A percentile compares a stretch with the other conserved stretches of the same genome.
Conservation (phyloP, 2,888 invertebrate genomes). For the Priocnemis perturbator region DNA sequence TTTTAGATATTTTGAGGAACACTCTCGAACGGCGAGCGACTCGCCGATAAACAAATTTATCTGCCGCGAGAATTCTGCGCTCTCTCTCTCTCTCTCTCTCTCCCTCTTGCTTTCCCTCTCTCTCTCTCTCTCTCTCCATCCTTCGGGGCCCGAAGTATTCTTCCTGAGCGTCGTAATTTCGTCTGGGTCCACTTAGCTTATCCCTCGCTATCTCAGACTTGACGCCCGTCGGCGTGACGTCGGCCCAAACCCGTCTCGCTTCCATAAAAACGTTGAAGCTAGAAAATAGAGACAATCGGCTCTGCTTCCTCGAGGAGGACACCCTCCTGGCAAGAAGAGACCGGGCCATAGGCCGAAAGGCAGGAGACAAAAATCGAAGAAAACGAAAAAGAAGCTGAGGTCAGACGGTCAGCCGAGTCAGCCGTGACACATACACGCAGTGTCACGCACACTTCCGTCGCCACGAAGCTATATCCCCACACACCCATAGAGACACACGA, state of each 20-base stretch:
- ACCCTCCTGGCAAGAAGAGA: neutral
- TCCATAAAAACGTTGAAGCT: neutral
- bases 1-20: neutral
- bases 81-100: neutral
- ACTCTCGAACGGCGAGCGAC: slow-evolving; percentile 4
- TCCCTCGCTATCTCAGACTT: too few species aligned
- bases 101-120: too few species aligned
- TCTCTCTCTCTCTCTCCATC: too few species aligned
- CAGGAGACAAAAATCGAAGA: slow-evolving; percentile 24
- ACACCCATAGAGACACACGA: slow-evolving; percentile 21
- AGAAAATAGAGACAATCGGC: slow-evolving; percentile 18
- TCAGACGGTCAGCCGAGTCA: slow-evolving; percentile 41
- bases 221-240: too few species aligned
- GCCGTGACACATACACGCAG: slow-evolving; percentile 6
- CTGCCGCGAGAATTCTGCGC: neutral
- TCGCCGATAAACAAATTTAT: slow-evolving; percentile 11
- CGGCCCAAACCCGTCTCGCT: too few species aligned
- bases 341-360: neutral
- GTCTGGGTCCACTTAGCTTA: too few species aligned
- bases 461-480: neutral
- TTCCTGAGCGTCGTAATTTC: too few species aligned
- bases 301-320: neutral
- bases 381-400: slow-evolving; percentile 35
- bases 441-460: slow-evolving; percentile 7
- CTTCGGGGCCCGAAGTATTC: neutral